Conservation (phyloP, 2,797 vertebrate species). For the Takifugu rubripes region DNA sequence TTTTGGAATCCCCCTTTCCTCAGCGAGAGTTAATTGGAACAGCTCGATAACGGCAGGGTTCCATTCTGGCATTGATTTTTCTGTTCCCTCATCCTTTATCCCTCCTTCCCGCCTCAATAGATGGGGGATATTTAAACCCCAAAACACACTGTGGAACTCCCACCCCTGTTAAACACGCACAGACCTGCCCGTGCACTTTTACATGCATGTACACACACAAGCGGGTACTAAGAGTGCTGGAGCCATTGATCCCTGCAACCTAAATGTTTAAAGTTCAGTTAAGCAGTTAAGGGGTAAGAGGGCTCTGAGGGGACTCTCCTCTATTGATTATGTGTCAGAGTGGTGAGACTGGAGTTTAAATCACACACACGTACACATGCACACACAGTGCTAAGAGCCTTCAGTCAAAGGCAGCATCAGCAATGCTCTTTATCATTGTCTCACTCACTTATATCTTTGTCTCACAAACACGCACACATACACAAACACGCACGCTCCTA, state of each 20-base stretch:
- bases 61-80: constrained; percentile 84
- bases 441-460: constrained; percentile 71
- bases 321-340: constrained; percentile 97
- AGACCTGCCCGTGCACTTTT: constrained; percentile 31
- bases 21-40: constrained; percentile 80
- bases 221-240: constrained; percentile 67
- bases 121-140: constrained; percentile 75
- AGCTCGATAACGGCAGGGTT: constrained; percentile 82
- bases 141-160: constrained; percentile 71
- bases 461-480: constrained; percentile 45
- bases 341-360: constrained; percentile 89
- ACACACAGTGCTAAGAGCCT: constrained; percentile 66
- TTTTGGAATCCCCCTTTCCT: constrained; percentile 79
- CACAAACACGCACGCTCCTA: constrained; percentile 43
- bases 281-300: constrained; percentile 97
- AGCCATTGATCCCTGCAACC: constrained; percentile 92
- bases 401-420: constrained; percentile 72
- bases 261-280: constrained; percentile 98
- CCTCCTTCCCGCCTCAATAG: constrained; percentile 72
- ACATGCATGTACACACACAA: constrained; percentile 3
- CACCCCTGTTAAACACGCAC: constrained; percentile 69
- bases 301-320: constrained; percentile 91
- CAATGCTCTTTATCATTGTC: constrained; percentile 73
- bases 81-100: constrained; percentile 72
- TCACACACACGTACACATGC: constrained; percentile 68